Conservation (phyloP, 2,113 vertebrate species). For the Polyodon spathula region DNA sequence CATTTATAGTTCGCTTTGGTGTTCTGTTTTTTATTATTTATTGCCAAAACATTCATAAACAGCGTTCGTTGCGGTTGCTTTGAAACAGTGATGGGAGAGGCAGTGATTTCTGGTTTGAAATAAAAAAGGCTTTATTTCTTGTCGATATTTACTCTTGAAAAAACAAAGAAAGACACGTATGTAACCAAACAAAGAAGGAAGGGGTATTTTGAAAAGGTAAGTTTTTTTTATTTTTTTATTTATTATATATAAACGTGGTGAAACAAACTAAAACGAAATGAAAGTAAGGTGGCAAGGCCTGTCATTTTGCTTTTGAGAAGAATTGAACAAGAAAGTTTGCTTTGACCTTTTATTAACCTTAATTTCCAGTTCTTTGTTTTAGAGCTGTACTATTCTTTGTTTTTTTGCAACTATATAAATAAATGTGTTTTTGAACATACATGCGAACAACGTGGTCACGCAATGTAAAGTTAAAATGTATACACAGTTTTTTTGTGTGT, state of each 20-base stretch:
- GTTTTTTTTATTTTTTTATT: not conserved
- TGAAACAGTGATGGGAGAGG: conserved; percentile 15
- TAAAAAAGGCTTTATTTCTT: conserved; percentile 5
- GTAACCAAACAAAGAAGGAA: conserved; percentile 9
- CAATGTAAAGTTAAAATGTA: not conserved
- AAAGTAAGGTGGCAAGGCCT: no score
- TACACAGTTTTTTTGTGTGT: no score
- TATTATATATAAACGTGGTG: no score
- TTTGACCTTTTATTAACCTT: no score
- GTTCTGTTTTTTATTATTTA: conserved; percentile 2
- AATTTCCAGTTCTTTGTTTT: no score
- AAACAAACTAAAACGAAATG: no score
- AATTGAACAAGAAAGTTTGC: no score
- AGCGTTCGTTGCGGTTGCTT: conserved; percentile 6
- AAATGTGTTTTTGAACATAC: not conserved
- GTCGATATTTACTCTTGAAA: not conserved
- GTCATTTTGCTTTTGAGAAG: no score
- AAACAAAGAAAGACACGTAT: conserved; percentile 10
- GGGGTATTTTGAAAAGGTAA: conserved; percentile 7
- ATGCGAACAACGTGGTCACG: not conserved
- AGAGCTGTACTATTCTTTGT: not conserved
- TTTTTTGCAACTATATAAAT: not conserved
- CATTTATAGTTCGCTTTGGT: not conserved
- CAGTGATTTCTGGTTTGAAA: conserved; percentile 15
- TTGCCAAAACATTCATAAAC: conserved; percentile 2